Evolutionary conservation across 1,140 invertebrate genomes (phyloP), one percentile per base, ranked within the genome.

Genomic region (Triops cancriformis): DNA sequence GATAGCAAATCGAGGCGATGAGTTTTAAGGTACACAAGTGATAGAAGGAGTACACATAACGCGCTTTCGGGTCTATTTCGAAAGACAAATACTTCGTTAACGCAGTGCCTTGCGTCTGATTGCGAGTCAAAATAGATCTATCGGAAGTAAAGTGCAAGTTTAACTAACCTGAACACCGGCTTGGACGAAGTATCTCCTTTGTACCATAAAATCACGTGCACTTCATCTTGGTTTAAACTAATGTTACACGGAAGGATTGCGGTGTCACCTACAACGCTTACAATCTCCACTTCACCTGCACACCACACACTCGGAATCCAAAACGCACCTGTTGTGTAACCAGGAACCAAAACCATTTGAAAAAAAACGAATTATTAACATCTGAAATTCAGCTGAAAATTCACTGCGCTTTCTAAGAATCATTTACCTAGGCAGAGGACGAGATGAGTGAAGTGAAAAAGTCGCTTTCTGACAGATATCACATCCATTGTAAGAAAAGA

Each of bases 151-250:
- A 64, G 14, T 12, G 51, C 14, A 23, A 14, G 23, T 64, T 18
- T 10, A 64, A 64, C 51, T 64, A 64, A 64, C 51, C 51, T 64
- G 51, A 64, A 64, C 51, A 64, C 51, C 23, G 51, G 51, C 18
- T 18, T 64, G 51, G 51, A 64, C 51, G 51, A 64, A 14, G 51
- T 64, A 64, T 64, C 51, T 64, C 51, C 51, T 64, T 64, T 64
- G 51, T 64, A 64, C 51, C 51, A 64, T 64, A 64, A 9, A 18
- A 64, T 64, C 51, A 64, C 51, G 51, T 64, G 51, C 51, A 64
- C 51, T 64, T 64, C 51, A 64, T 64, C 51, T 64, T 64, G 51
- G 23, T n/a, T 64, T 18, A 64, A 64, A 64, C 51, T 64, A 64
- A 64, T 18, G 14, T 64, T 23, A 64, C 51, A 64, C 51, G 51